Conservation (phyloP, 2,113 vertebrate species). For the Scopus umbretta region DNA sequence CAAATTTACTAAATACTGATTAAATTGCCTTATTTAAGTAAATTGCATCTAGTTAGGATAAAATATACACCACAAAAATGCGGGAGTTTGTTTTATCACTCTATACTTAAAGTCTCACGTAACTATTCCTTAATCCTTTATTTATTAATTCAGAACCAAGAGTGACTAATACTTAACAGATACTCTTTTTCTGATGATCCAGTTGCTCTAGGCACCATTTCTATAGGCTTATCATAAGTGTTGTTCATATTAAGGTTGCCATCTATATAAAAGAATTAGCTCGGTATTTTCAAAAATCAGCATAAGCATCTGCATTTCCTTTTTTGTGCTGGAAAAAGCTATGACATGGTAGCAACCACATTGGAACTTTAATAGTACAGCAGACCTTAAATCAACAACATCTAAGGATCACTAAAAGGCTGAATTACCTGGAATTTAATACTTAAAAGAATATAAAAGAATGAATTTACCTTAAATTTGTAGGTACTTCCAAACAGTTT, state of each 20-base stretch:
- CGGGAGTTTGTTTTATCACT: slow-evolving; percentile 49
- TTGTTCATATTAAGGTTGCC: neutral
- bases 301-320: neutral
- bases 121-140: slow-evolving; percentile 44
- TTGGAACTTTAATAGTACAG: neutral
- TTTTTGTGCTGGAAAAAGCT: neutral
- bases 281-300: neutral
- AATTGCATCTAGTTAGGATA: slow-evolving; percentile 67
- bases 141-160: slow-evolving; percentile 19
- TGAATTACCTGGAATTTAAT: neutral
- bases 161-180: neutral
- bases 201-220: neutral
- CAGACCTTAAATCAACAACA: neutral
- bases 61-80: slow-evolving; percentile 52
- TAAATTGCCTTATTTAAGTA: slow-evolving; percentile 74
- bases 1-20: slow-evolving; percentile 71
- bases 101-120: slow-evolving; percentile 45
- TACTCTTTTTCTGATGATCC: neutral
- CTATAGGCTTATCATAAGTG: neutral
- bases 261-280: neutral
- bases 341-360: neutral
- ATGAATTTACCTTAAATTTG: neutral
- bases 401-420: neutral
- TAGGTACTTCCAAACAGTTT: neutral
- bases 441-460: neutral